Conservation (phyloP, 1,140 invertebrate genomes). For the Drosophila virilis region DNA sequence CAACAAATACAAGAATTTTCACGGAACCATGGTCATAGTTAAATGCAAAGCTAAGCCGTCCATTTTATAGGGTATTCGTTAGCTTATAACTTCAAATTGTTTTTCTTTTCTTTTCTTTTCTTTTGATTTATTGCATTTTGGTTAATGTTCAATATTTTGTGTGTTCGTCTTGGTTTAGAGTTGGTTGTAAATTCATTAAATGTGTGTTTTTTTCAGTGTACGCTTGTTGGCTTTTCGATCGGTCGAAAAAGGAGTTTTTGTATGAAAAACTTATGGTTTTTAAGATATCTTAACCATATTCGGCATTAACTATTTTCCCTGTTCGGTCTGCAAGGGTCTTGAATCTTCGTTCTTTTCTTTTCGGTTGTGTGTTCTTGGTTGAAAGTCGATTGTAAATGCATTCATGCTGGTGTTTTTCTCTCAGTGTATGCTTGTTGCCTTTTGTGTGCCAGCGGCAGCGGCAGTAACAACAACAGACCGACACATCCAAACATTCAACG, state of each 20-base stretch:
- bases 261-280: too few relatives aligned
- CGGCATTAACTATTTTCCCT: too few relatives aligned
- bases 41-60: neutral
- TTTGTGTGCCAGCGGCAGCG: slow-evolving; percentile 43
- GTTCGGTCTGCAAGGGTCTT: too few relatives aligned
- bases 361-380: neutral
- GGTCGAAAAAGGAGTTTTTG: too few relatives aligned
- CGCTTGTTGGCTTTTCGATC: slow-evolving; percentile 44
- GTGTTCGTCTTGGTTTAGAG: neutral
- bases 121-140: neutral
- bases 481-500: slow-evolving; percentile 26
- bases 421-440: slow-evolving; percentile 45
- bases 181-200: slow-evolving; percentile 17
- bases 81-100: neutral
- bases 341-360: neutral
- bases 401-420: neutral
- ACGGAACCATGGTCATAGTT: neutral
- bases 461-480: slow-evolving; percentile 32
- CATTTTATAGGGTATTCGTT: neutral
- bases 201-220: slow-evolving; percentile 34
- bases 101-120: neutral
- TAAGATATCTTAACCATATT: too few relatives aligned
- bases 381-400: slow-evolving; percentile 9
- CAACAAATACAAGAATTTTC: neutral
- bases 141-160: neutral